Evolutionary conservation across 2,888 invertebrate genomes (phyloP).

Genomic region (Hemistola chrysoprasaria): DNA sequence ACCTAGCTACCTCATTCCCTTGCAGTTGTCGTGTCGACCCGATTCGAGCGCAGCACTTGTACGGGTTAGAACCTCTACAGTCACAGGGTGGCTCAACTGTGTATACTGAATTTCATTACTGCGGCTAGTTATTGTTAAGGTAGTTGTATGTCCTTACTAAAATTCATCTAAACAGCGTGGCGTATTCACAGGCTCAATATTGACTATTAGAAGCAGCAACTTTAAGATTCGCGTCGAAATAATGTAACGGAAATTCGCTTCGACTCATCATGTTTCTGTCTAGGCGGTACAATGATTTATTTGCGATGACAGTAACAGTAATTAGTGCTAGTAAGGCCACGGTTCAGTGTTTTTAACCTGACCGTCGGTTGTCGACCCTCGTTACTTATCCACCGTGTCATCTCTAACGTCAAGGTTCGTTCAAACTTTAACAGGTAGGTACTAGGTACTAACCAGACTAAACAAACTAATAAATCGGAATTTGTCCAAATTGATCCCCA

Average conservation of each 20-base stretch:
- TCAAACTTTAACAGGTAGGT: no score
- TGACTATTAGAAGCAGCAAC: no score
- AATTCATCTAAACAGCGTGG: no score
- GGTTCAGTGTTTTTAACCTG: conserved; percentile 33
- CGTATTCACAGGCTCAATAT: no score
- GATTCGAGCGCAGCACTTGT: conserved; percentile 16
- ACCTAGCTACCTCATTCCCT: conserved; percentile 12
- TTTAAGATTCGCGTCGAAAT: no score
- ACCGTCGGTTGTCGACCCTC: conserved; percentile 25
- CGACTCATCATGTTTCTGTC: no score
- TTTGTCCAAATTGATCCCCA: no score
- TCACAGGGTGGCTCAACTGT: background rate
- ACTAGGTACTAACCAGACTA: no score
- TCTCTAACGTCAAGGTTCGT: conserved; percentile 25
- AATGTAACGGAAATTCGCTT: no score
- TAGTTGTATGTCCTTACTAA: background rate
- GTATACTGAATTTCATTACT: background rate
- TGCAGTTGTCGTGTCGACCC: no score
- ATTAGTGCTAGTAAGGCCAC: conserved; percentile 6
- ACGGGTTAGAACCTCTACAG: conserved; percentile 6
- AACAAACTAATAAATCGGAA: no score
- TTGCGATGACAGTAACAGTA: conserved; percentile 4
- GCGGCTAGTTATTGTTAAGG: background rate
- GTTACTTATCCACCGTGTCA: conserved; percentile 33
- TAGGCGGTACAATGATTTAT: conserved; percentile 9